Base-by-base conservation (phyloP, 2,888 invertebrate species). In the Melipona beecheii region DNA sequence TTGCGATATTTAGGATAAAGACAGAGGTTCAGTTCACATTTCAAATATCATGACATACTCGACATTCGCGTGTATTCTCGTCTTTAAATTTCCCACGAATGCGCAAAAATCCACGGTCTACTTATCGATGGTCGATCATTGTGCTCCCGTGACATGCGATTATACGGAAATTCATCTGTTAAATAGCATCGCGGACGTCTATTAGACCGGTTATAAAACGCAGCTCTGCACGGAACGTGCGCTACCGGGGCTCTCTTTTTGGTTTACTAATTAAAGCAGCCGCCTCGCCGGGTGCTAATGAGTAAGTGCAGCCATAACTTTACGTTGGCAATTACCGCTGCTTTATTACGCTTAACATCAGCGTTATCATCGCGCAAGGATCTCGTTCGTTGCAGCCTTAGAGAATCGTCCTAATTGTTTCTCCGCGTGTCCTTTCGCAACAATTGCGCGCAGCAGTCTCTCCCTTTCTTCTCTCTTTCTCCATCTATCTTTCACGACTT, bases 291-390 rank as follows among this genome's bases (percentile, higher is more conserved):
- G 79, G 89, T 89, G 88, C 84, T 90, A 90, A 90, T 89, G 90
- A 91, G 86, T 84, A 78, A 75, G 78, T 70, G 86, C 81, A 77
- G 81, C 80, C 84, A 79, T 87, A 88, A 88, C 77, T 91, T 90
- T 89, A 90, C 88, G 88, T 86, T 85, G 77, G 90, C 88, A 92
- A 92, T 92, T 92, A 91, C 87, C 89, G 85, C 89, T 89, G 88
- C 86, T 87, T 92, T 91, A 92, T 91, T 91, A 85, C 89, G 87
- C 86, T 90, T 88, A 87, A 85, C 88, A 87, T 91, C 86, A 86
- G 83, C 81, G 77, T 91, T 91, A 91, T 92, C 90, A 83, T 82
- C 83, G 79, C 71, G 65, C 77, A 74, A 73, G 78, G 82, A 92
- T 92, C 90, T 87, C 43, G 65, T 71, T 80, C 82, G 76, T 52